Evolutionary conservation across 2,113 vertebrate genomes (phyloP).

Genomic region (Corvus moneduloides): DNA sequence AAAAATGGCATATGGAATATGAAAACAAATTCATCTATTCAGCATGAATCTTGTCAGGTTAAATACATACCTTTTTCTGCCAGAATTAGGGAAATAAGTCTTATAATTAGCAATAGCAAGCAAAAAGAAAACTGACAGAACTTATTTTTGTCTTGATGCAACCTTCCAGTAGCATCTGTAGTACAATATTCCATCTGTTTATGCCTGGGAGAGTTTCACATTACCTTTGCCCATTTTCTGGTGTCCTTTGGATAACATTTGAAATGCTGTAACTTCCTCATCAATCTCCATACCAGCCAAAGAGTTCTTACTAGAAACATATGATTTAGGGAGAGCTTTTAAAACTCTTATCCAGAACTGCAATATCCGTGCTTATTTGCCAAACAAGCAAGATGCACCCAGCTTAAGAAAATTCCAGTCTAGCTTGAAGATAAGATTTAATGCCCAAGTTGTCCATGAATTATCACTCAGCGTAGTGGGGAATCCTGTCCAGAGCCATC

Average conservation of each 20-base stretch:
- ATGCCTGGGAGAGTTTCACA: background rate
- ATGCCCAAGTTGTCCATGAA: background rate
- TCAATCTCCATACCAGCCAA: background rate
- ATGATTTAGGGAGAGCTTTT: background rate
- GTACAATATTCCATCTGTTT: background rate
- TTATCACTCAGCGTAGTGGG: accelerated
- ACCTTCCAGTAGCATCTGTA: background rate
- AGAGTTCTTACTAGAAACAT: background rate
- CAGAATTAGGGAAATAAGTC: background rate
- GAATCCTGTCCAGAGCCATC: background rate
- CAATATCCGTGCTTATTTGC: background rate
- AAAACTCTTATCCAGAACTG: background rate
- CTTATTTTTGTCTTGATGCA: background rate
- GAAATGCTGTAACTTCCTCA: background rate
- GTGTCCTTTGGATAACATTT: background rate
- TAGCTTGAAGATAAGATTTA: background rate
- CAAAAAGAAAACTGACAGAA: background rate
- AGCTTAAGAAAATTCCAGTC: background rate
- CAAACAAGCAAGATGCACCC: background rate
- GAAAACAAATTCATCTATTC: background rate
- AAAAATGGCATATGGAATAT: conserved; percentile 14
- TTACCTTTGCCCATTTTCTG: background rate
- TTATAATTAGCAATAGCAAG: background rate
- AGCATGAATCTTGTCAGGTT: background rate
- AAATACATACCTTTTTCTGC: background rate